Evolutionary conservation across 2,113 vertebrate species (phyloP), one percentile per base, ranked within the genome.

Genomic region (Lates calcarifer): DNA sequence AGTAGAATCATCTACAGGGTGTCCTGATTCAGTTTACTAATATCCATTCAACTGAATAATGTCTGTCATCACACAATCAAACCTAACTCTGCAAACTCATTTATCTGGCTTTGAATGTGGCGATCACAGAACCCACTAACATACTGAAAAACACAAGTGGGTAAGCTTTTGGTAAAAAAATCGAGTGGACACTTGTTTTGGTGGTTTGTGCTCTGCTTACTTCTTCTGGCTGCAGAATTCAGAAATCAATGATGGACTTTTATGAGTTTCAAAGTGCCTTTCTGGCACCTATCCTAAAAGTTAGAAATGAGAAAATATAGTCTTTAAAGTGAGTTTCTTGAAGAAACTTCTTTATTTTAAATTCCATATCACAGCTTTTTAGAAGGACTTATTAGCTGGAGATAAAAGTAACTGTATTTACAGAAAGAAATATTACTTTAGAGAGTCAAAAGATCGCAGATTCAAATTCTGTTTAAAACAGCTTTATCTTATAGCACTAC

Each of bases 11-110:
- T 82, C 58, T 53, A 17, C 73, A 67, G 53, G 47, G 69, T 75
- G 81, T 75, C 28, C 39, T 63, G 69, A 81, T 81, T 86, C 60
- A 83, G 24, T 78, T 80, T 74, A 71, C 66, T 70, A 15, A 74
- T 33, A 55, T 69, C 62, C 67, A 84, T 85, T 88, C 79, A 79
- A 68, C 22, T 70, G 37, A 63, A 62, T 67, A 35, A 17, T 70
- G 63, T 47, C 64, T 72, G 74, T 74, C 22, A 24, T 24, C 55
- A 24, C 29, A 74, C 77, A 82, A 77, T 65, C 45, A 55, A 81
- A 75, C 24, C 26, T 2, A 65, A 68, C 57, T 61, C 65, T 41
- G 26, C 39, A 66, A 61, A 79, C 37, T 29, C 58, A 83, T 86
- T 79, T 55, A 84, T 76, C 47, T 63, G 53, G 49, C 67, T 82